Conservation (phyloP, 1,140 invertebrate species). For the Ooceraea biroi region DNA sequence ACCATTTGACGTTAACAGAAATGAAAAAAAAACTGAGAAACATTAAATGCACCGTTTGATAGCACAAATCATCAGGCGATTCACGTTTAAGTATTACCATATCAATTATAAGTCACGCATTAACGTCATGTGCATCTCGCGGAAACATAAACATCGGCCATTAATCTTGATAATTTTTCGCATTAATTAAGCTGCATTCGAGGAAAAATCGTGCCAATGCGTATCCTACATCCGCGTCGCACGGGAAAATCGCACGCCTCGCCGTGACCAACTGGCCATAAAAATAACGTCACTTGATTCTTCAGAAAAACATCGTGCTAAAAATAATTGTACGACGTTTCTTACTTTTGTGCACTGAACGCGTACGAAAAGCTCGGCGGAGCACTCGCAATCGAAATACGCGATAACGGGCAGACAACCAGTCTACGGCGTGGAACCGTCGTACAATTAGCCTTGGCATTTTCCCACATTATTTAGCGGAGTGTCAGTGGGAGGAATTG, state of each 20-base stretch:
- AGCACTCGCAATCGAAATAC: slow-evolving; percentile 48
- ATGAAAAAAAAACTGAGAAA: not conserved
- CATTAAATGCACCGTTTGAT: not conserved
- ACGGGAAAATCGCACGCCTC: not conserved
- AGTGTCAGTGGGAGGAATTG: slow-evolving; percentile 63
- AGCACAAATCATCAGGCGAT: not conserved
- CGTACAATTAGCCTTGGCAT: slow-evolving; percentile 71
- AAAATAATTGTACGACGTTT: slow-evolving; percentile 24
- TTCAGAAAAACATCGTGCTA: slow-evolving; percentile 2
- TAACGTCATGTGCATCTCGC: not conserved
- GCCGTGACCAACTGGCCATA: not conserved
- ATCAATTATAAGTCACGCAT: not conserved
- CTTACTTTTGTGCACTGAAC: not conserved
- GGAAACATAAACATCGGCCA: not conserved
- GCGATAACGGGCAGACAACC: slow-evolving; percentile 42
- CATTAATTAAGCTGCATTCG: not conserved
- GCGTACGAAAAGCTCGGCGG: slow-evolving; percentile 1
- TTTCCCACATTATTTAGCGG: slow-evolving; percentile 75
- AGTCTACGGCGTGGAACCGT: slow-evolving; percentile 49
- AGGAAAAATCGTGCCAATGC: not conserved
- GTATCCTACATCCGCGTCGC: not conserved
- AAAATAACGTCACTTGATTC: not conserved
- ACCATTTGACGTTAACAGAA: not conserved
- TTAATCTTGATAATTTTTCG: slow-evolving; percentile 27
- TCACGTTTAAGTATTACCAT: not conserved